phyloP scores from a whole-genome alignment of 2,797 vertebrate species.

The Clamator glandarius region DNA sequence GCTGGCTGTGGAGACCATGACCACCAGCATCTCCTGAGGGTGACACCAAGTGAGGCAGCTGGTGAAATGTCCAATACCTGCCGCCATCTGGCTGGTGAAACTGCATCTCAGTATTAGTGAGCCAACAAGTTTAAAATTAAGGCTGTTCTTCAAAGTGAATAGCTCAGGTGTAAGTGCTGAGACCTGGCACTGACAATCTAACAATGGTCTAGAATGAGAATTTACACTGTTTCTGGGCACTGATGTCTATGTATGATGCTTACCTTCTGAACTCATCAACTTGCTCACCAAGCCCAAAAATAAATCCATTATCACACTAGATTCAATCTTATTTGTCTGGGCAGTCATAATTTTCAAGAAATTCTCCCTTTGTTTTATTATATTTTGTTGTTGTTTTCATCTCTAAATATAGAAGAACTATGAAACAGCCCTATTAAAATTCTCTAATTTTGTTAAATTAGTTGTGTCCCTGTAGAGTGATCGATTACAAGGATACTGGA shows the following conservation, averaged over 20 bases:
- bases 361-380: not conserved
- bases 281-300: not conserved
- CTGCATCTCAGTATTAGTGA: not conserved
- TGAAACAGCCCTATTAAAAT: conserved; percentile 9
- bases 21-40: not conserved
- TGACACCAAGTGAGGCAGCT: not conserved
- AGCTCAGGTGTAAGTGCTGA: not conserved
- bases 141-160: not conserved
- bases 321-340: not conserved
- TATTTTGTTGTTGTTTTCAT: conserved; percentile 1
- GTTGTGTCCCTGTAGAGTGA: not conserved
- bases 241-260: not conserved
- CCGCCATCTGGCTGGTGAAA: fast-evolving
- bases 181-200: not conserved
- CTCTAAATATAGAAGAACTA: not conserved
- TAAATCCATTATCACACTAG: not conserved
- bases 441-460: conserved; percentile 66
- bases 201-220: not conserved
- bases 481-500: not conserved
- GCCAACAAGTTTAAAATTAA: not conserved
- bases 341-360: not conserved
- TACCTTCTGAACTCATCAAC: not conserved
- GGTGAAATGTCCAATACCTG: not conserved
- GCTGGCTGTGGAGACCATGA: fast-evolving
- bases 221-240: not conserved